These are phyloP conservation scores for Emydura subglobosa DNA, from an alignment of 2,113 vertebrate species.

Conservation along the genomic window DNA sequence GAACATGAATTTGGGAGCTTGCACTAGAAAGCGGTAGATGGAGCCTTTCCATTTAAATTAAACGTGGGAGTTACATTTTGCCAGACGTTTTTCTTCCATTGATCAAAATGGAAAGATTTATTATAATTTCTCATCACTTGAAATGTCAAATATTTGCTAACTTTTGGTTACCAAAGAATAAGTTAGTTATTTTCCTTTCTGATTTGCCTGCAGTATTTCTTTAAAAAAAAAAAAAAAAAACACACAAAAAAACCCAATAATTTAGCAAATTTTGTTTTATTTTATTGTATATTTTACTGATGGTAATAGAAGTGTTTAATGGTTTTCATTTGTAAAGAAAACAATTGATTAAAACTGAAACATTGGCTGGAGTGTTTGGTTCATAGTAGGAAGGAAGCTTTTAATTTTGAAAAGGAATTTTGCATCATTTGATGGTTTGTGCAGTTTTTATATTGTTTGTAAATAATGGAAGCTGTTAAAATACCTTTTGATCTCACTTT, in stretches of 20 bases:
- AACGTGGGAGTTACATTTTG: slow-evolving; percentile 61
- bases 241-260: slow-evolving; percentile 48
- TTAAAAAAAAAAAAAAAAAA: not conserved
- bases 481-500: slow-evolving; percentile 82
- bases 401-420: slow-evolving; percentile 81
- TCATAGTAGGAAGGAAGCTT: slow-evolving; percentile 73
- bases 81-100: slow-evolving; percentile 65
- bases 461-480: slow-evolving; percentile 86
- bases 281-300: slow-evolving; percentile 75
- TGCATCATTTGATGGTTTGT: slow-evolving; percentile 78
- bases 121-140: slow-evolving; percentile 76
- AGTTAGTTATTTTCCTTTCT: slow-evolving; percentile 81
- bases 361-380: slow-evolving; percentile 60
- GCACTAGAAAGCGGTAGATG: slow-evolving; percentile 76
- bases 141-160: slow-evolving; percentile 78
- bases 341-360: slow-evolving; percentile 70
- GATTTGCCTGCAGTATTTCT: slow-evolving; percentile 79
- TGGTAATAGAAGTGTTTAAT: slow-evolving; percentile 67
- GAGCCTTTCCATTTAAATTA: slow-evolving; percentile 76
- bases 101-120: slow-evolving; percentile 52
- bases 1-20: slow-evolving; percentile 78
- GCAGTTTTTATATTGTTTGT: slow-evolving; percentile 89
- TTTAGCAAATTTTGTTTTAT: slow-evolving; percentile 71
- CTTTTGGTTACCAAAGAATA: slow-evolving; percentile 87
- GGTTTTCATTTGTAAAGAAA: slow-evolving; percentile 77